Evolutionary conservation across 2,797 vertebrate genomes (phyloP).

Genomic region (Aulostomus chinensis): DNA sequence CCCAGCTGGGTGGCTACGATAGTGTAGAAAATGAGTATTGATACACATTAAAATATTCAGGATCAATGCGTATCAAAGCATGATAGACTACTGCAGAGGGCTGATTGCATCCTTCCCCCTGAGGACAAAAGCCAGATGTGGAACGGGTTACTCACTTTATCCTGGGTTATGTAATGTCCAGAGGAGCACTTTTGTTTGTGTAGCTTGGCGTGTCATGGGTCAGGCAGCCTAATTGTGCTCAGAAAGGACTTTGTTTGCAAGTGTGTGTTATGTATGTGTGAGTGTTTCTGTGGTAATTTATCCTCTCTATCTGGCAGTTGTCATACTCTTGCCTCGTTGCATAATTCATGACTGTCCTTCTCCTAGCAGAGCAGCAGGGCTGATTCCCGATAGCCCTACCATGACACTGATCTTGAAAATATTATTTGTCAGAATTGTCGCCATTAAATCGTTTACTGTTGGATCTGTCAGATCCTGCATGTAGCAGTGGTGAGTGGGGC

Average conservation of each 20-base stretch:
- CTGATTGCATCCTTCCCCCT: too few species aligned
- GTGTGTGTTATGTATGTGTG: constrained; percentile 1
- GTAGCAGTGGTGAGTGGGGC: too few species aligned
- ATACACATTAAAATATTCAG: too few species aligned
- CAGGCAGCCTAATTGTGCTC: constrained; percentile 72
- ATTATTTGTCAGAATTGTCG: constrained; percentile 30
- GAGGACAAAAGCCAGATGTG: too few species aligned
- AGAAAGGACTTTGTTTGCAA: constrained; percentile 40
- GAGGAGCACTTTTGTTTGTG: constrained; percentile 63
- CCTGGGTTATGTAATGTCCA: constrained; percentile 55
- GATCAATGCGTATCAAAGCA: too few species aligned
- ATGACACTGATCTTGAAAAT: constrained; percentile 39
- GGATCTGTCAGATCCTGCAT: too few species aligned
- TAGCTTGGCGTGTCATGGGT: constrained; percentile 60
- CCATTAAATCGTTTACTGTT: constrained; percentile 18
- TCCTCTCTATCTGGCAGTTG: constrained; percentile 27
- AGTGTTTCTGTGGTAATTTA: constrained; percentile 10
- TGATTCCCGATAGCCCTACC: constrained; percentile 29
- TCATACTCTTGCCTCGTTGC: constrained; percentile 41
- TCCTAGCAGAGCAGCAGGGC: constrained; percentile 23
- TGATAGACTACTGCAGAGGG: too few species aligned
- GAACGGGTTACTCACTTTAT: too few species aligned
- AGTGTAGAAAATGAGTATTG: too few species aligned
- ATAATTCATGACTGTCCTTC: constrained; percentile 54
- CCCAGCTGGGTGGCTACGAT: too few species aligned